These are phyloP conservation scores for Sus cebifrons DNA, from an alignment of 2,797 vertebrate species.

Conservation along the genomic window DNA sequence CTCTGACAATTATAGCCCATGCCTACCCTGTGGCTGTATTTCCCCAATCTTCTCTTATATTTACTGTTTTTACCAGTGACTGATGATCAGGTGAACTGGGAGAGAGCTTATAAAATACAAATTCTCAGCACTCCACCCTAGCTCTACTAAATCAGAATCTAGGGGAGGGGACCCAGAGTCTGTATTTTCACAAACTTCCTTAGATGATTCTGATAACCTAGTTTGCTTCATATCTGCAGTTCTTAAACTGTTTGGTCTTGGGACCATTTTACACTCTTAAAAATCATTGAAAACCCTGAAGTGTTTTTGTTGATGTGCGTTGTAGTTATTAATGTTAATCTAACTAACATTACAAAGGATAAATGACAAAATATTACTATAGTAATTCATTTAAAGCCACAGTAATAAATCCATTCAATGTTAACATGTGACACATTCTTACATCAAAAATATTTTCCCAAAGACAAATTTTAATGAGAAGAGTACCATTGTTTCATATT, in stretches of 20 bases:
- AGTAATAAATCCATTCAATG: not conserved
- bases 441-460: conserved; percentile 43
- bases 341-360: conserved; percentile 34
- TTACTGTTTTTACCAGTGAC: not conserved
- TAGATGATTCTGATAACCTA: not conserved
- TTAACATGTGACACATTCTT: not conserved
- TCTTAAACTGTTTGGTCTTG: conserved; percentile 32
- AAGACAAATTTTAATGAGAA: not conserved
- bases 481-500: not conserved
- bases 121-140: conserved; percentile 20
- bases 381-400: not conserved
- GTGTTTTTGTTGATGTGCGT: not conserved
- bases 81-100: not conserved
- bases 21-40: not conserved
- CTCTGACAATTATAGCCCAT: not conserved
- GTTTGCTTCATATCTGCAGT: not conserved
- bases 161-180: not conserved
- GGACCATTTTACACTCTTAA: not conserved
- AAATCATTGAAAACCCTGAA: conserved; percentile 19
- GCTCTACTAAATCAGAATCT: not conserved
- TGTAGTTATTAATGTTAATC: conserved; percentile 12
- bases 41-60: not conserved
- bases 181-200: not conserved
- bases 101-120: not conserved
- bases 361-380: conserved; percentile 42